phyloP scores from a whole-genome alignment of 2,797 vertebrate genomes.

The Amblyopsis hoosieri region DNA sequence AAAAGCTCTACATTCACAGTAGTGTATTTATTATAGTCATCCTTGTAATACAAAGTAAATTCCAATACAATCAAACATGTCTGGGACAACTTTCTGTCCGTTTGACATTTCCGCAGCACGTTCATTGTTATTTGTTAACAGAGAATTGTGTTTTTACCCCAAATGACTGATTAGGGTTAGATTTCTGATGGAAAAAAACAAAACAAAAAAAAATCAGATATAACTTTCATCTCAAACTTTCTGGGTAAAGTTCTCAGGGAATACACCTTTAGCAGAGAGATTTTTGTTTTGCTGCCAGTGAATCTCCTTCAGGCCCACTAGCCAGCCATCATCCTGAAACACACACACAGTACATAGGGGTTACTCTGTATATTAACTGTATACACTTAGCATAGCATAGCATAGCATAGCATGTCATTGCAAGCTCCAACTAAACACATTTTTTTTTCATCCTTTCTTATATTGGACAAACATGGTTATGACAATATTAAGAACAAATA shows the following conservation, averaged over 20 bases:
- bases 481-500: too few species aligned
- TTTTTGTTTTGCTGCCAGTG: constrained; percentile 90
- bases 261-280: constrained; percentile 88
- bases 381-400: too few species aligned
- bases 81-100: constrained; percentile 38
- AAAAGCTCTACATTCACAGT: constrained; percentile 19
- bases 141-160: constrained; percentile 4
- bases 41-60: constrained; percentile 20
- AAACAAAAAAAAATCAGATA: not conserved
- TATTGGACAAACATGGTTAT: too few species aligned
- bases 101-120: constrained; percentile 43
- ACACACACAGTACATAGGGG: constrained; percentile 5
- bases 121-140: not conserved
- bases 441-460: too few species aligned
- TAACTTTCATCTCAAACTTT: constrained; percentile 77
- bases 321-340: constrained; percentile 93
- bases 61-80: constrained; percentile 19
- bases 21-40: constrained; percentile 13
- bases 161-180: not conserved
- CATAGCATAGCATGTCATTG: too few species aligned
- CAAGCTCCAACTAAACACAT: too few species aligned
- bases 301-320: constrained; percentile 91
- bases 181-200: not conserved
- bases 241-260: constrained; percentile 97
- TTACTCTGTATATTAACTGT: not conserved